Evolutionary conservation across 2,797 vertebrate species (phyloP).

Genomic region (Hemitrygon akajei): DNA sequence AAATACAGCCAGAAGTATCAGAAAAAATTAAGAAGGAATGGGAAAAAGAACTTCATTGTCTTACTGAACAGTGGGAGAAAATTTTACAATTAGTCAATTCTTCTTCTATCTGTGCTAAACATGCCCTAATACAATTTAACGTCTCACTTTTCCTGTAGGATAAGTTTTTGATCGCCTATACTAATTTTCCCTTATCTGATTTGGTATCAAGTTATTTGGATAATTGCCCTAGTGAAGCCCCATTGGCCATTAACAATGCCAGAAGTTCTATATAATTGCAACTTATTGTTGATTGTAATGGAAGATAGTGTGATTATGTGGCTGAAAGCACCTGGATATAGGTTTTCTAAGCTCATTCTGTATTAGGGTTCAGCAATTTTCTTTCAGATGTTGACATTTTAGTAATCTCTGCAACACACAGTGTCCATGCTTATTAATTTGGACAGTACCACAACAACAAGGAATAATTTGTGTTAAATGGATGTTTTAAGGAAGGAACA

Average conservation of each 20-base stretch:
- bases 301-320: background rate
- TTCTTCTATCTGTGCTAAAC: too few species aligned
- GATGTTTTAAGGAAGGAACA: background rate
- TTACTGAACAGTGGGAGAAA: too few species aligned
- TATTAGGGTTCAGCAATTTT: too few species aligned
- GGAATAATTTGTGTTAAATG: background rate
- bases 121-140: too few species aligned
- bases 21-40: too few species aligned
- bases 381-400: background rate
- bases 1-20: too few species aligned
- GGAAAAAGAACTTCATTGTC: too few species aligned
- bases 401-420: background rate
- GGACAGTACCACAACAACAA: background rate
- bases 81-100: too few species aligned
- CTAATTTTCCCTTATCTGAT: background rate
- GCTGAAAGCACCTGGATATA: background rate
- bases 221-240: background rate
- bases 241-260: background rate
- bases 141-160: too few species aligned
- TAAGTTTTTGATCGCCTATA: background rate
- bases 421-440: too few species aligned
- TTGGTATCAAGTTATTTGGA: background rate
- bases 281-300: too few species aligned
- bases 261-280: background rate
- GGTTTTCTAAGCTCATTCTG: background rate